These are phyloP conservation scores for Brachypterus glaber DNA, from an alignment of 2,888 invertebrate genomes.

Conservation along the genomic window DNA sequence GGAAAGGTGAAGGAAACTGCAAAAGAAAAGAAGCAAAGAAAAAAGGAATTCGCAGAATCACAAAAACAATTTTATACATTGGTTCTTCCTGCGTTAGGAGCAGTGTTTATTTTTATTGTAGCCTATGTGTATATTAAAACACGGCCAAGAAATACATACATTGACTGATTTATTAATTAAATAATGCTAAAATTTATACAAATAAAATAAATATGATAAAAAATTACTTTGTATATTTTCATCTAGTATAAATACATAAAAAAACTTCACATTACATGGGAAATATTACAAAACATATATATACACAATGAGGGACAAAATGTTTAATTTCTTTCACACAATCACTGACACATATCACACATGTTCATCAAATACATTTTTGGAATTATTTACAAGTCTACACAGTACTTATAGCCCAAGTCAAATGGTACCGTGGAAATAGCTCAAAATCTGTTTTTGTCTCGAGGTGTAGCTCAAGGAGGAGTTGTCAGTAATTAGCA, in stretches of 20 bases:
- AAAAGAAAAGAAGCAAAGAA: constrained; percentile 74
- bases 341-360: constrained; percentile 1
- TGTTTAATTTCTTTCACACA: constrained; percentile 1
- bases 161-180: constrained; percentile 21
- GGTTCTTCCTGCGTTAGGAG: constrained; percentile 63
- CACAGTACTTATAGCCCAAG: too few species aligned
- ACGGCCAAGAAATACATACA: constrained; percentile 45
- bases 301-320: constrained; percentile 16
- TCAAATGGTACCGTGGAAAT: too few species aligned
- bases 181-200: constrained; percentile 15
- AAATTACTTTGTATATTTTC: constrained; percentile 21
- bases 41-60: constrained; percentile 71
- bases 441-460: too few species aligned
- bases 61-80: constrained; percentile 70
- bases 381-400: neutral
- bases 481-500: too few species aligned
- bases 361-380: constrained; percentile 1
- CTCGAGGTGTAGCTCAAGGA: too few species aligned
- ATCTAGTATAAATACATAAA: constrained; percentile 22
- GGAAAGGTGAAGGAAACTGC: constrained; percentile 75
- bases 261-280: constrained; percentile 23
- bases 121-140: constrained; percentile 74
- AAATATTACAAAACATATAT: constrained; percentile 23
- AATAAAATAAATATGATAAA: constrained; percentile 19
- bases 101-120: constrained; percentile 60